These are phyloP conservation scores for Laupala kohalensis DNA, from an alignment of 1,140 invertebrate genomes.

Conservation along the genomic window DNA sequence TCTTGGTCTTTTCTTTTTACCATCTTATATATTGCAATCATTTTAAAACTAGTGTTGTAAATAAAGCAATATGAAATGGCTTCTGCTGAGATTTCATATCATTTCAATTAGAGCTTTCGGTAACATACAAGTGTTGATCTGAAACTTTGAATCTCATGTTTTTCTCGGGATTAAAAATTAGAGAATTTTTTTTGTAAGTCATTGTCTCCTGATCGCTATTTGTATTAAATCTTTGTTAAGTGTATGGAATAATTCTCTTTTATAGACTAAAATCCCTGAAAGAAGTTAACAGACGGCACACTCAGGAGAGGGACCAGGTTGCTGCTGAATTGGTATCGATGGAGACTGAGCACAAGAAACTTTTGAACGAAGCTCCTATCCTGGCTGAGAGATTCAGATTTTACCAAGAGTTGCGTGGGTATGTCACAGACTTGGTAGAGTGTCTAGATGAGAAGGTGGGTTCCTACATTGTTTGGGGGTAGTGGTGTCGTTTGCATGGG, in stretches of 20 bases:
- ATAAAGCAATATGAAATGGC: no score
- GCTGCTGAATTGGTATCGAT: conserved; percentile 44
- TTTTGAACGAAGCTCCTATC: conserved; percentile 45
- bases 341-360: conserved; percentile 43
- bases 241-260: neutral
- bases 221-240: no score
- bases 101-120: no score
- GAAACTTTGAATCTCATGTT: no score
- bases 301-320: conserved; percentile 34
- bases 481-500: neutral
- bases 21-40: no score
- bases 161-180: no score
- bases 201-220: no score
- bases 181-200: no score
- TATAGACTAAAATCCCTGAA: conserved; percentile 41
- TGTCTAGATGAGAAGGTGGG: conserved; percentile 85
- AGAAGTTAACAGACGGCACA: conserved; percentile 43
- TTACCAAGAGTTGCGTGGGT: conserved; percentile 91
- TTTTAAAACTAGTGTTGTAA: no score
- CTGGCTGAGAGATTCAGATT: conserved; percentile 71
- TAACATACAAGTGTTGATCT: no score
- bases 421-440: conserved; percentile 91
- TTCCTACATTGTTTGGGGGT: conserved; percentile 18
- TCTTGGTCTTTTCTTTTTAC: no score
- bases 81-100: no score